Conservation (phyloP, 2,797 vertebrate species). For the Luscinia megarhynchos region DNA sequence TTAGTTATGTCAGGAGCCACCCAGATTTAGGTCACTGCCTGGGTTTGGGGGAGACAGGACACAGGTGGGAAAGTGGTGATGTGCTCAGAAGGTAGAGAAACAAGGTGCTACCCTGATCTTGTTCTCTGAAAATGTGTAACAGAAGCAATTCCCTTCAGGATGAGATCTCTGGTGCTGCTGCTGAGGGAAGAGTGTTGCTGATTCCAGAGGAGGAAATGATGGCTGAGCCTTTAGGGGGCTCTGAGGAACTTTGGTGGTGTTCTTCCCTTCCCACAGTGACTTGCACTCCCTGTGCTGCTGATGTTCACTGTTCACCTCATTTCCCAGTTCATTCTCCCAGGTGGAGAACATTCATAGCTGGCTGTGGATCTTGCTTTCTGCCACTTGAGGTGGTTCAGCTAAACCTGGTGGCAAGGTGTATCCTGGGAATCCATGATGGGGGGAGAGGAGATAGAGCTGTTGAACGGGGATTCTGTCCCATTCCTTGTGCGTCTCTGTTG, state of each 20-base stretch:
- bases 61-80: accelerated
- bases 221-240: neutral
- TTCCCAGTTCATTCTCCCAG: neutral
- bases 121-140: neutral
- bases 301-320: neutral
- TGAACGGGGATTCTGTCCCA: neutral
- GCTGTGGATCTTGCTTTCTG: neutral
- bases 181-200: neutral
- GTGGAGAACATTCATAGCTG: neutral
- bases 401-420: neutral
- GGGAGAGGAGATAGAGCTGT: neutral
- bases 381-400: neutral
- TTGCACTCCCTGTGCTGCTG: neutral
- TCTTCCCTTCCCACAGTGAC: neutral
- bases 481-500: neutral
- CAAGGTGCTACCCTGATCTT: neutral
- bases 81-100: neutral
- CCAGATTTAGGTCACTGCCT: neutral
- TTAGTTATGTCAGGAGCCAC: neutral
- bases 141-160: neutral
- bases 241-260: neutral
- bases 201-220: neutral
- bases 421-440: neutral
- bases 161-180: neutral
- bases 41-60: neutral